Percentiles rank a stretch among this genome's conserved stretches.
These are phyloP conservation scores for Cylindroiulus punctatus DNA, from an alignment of 2,888 invertebrate species.

Conservation along the genomic window DNA sequence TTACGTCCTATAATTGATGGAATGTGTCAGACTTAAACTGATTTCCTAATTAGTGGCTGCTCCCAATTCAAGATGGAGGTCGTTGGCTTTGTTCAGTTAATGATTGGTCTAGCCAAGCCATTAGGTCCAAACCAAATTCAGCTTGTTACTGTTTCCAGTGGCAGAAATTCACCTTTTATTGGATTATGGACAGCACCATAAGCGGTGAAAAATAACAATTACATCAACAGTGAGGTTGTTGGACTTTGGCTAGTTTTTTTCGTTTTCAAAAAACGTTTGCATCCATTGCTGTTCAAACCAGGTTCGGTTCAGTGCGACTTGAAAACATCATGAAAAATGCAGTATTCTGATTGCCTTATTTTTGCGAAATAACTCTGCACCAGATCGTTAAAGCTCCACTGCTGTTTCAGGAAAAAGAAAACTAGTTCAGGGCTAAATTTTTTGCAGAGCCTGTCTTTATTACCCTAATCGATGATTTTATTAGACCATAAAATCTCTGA, in stretches of 20 bases:
- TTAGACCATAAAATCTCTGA: neutral
- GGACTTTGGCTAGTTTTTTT: neutral
- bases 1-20: too few species aligned
- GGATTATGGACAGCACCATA: neutral
- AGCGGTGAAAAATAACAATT: neutral
- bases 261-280: neutral
- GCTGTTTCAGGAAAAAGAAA: neutral
- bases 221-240: neutral
- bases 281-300: neutral
- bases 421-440: constrained; percentile 1
- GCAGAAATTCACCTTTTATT: constrained; percentile 8
- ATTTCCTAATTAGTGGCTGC: too few species aligned
- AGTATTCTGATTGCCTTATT: neutral
- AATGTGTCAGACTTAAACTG: too few species aligned
- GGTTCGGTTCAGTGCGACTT: neutral
- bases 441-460: neutral
- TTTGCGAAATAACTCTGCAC: neutral
- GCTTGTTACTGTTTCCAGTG: neutral
- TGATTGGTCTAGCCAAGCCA: neutral
- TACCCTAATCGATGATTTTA: neutral
- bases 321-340: neutral
- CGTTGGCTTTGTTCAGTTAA: neutral
- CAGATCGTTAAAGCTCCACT: neutral
- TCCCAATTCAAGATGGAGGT: neutral
- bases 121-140: neutral